These are phyloP conservation scores for Spheniscus mendiculus DNA, from an alignment of 2,113 vertebrate species.

Conservation along the genomic window DNA sequence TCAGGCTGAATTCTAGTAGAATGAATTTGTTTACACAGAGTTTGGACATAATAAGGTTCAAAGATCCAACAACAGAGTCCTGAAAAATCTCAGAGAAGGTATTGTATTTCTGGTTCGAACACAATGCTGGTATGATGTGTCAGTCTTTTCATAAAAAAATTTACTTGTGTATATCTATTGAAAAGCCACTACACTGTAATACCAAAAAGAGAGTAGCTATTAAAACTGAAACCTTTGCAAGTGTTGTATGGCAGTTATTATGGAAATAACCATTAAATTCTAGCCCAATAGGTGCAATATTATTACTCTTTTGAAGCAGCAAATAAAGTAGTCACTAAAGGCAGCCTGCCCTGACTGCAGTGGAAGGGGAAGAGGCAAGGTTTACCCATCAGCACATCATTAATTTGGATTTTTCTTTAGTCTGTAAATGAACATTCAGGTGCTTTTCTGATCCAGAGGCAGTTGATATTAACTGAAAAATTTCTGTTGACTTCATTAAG, in stretches of 20 bases:
- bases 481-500: neutral
- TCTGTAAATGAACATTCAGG: neutral
- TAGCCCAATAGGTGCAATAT: neutral
- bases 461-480: neutral
- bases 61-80: neutral
- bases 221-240: neutral
- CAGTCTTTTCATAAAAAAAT: neutral
- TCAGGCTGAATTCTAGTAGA: neutral
- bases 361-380: neutral
- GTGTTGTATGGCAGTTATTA: neutral
- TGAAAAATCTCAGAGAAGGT: conserved; percentile 20
- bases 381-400: neutral
- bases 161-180: neutral
- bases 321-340: neutral
- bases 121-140: neutral
- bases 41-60: neutral
- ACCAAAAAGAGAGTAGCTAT: neutral
- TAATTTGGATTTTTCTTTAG: neutral
- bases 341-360: neutral
- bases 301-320: neutral
- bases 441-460: neutral
- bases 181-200: neutral
- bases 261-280: neutral
- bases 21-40: neutral
- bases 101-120: neutral